A percentile compares a stretch with the other conserved stretches of the same genome.
phyloP scores from a whole-genome alignment of 2,113 vertebrate species.

The Mirounga angustirostris region DNA sequence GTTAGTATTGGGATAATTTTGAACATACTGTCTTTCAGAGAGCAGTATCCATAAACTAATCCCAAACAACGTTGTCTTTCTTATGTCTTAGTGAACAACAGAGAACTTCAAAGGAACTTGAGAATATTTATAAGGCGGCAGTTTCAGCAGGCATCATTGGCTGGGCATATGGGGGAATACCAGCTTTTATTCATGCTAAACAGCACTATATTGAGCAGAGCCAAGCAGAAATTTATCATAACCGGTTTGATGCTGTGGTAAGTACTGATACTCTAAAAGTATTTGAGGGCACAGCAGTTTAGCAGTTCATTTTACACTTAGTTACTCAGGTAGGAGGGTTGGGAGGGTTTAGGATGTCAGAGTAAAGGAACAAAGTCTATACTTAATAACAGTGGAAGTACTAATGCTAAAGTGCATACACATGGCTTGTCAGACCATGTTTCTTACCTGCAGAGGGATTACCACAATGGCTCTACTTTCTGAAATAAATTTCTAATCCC shows the following conservation, averaged over 20 bases:
- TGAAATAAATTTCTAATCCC: constrained; percentile 9
- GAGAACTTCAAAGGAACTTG: constrained; percentile 89
- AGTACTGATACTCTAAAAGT: constrained; percentile 64
- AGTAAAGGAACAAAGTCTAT: constrained; percentile 2
- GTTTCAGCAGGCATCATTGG: constrained; percentile 88
- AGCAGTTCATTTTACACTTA: background rate
- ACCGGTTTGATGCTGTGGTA: constrained; percentile 94
- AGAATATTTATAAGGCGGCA: constrained; percentile 87
- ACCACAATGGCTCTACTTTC: background rate
- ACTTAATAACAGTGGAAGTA: background rate
- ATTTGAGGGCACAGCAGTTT: background rate
- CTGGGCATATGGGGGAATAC: constrained; percentile 94
- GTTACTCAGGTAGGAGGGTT: background rate
- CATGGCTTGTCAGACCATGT: background rate
- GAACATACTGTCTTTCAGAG: background rate
- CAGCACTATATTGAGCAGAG: constrained; percentile 91
- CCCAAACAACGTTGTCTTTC: background rate
- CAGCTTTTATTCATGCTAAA: constrained; percentile 91
- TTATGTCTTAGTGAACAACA: constrained; percentile 86
- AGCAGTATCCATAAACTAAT: background rate
- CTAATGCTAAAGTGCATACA: background rate
- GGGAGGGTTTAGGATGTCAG: background rate
- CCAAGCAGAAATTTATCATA: constrained; percentile 92
- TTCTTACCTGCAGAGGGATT: background rate
- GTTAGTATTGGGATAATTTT: constrained; percentile 18